Conservation (phyloP, 2,113 vertebrate genomes). For the Dipodomys merriami region DNA sequence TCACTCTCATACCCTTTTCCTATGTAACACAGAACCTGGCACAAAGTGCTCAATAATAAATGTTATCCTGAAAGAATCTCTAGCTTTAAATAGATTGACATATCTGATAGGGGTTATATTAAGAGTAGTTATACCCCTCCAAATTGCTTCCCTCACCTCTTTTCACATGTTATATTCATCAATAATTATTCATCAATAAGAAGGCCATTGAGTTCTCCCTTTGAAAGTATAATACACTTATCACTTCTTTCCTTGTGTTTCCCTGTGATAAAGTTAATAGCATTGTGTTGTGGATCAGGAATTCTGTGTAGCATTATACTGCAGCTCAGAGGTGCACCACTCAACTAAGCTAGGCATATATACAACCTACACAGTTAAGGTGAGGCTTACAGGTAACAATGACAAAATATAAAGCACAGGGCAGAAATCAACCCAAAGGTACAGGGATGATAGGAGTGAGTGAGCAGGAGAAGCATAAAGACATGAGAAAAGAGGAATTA, state of each 20-base stretch:
- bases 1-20: background rate
- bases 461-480: background rate
- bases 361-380: background rate
- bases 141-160: background rate
- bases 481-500: background rate
- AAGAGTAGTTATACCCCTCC: background rate
- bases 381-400: background rate
- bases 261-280: background rate
- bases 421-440: background rate
- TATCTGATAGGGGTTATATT: background rate
- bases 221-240: background rate
- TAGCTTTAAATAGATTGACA: constrained; percentile 18
- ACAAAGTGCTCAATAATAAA: background rate
- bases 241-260: background rate
- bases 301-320: background rate
- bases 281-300: background rate
- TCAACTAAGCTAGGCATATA: background rate
- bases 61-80: background rate
- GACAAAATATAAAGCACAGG: background rate
- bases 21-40: background rate
- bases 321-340: background rate
- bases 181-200: background rate
- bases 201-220: background rate
- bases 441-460: background rate
- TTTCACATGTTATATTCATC: background rate